These are phyloP conservation scores for Campylomormyrus numenius DNA, from an alignment of 2,113 vertebrate genomes.

Conservation along the genomic window DNA sequence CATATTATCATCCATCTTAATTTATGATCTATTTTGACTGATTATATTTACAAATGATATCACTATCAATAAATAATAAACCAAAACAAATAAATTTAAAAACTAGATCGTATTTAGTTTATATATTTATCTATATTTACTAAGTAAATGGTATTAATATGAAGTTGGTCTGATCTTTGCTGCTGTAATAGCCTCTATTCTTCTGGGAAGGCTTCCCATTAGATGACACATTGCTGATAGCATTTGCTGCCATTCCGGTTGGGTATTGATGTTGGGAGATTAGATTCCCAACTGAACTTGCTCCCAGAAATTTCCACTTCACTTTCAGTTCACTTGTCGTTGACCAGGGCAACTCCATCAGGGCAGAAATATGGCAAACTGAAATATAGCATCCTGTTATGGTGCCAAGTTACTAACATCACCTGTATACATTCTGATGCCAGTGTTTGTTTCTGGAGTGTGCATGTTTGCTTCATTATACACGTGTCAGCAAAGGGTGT, in stretches of 20 bases:
- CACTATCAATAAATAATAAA: not conserved
- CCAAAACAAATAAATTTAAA: not conserved
- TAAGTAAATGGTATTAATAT: not conserved
- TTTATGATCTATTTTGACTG: not conserved
- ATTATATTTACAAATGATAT: not conserved
- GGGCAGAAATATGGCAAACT: not conserved
- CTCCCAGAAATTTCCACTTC: not conserved
- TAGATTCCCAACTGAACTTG: not conserved
- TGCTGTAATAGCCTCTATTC: not conserved
- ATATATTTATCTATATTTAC: not conserved
- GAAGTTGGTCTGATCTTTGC: not conserved
- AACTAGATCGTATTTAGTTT: not conserved
- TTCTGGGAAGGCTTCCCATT: not conserved
- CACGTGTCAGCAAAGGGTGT: not conserved
- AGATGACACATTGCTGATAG: not conserved
- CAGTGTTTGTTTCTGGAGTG: not conserved
- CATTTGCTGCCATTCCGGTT: not conserved
- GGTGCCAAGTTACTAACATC: not conserved
- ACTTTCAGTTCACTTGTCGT: not conserved
- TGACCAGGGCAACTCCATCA: not conserved
- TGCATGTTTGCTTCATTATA: not conserved
- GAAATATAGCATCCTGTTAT: not conserved
- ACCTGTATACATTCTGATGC: not conserved
- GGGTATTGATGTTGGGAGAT: not conserved
- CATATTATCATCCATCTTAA: not conserved